A percentile compares a stretch with the other conserved stretches of the same genome.
These are phyloP conservation scores for Diaperis boleti DNA, from an alignment of 2,888 invertebrate genomes.

Conservation along the genomic window DNA sequence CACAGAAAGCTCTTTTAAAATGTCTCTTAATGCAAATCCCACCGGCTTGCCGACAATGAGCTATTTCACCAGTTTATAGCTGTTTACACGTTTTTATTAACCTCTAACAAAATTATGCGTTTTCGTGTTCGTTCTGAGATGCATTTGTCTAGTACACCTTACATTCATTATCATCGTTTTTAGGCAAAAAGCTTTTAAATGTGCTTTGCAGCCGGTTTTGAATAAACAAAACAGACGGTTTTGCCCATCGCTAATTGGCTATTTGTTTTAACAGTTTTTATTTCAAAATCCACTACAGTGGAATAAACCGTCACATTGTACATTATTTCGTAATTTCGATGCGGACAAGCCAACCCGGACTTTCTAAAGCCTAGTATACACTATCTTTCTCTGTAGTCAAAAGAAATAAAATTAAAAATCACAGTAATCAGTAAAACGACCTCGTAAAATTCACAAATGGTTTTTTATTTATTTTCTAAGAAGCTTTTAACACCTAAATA, in stretches of 20 bases:
- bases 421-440: no score
- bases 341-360: neutral
- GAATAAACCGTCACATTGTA: neutral
- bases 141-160: conserved; percentile 16
- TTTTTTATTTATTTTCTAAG: no score
- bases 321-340: neutral
- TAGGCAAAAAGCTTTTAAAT: conserved; percentile 36
- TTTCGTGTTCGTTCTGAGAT: conserved; percentile 16
- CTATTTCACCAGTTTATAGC: neutral
- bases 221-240: conserved; percentile 25
- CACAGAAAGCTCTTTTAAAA: conserved; percentile 4
- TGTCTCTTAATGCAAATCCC: conserved; percentile 3
- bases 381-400: no score
- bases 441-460: no score
- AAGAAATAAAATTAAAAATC: no score
- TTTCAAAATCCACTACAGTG: conserved; percentile 11
- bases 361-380: neutral
- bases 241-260: conserved; percentile 19
- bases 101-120: conserved; percentile 11
- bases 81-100: conserved; percentile 17
- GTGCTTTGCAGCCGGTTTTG: conserved; percentile 26
- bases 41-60: neutral
- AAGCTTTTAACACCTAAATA: conserved; percentile 7
- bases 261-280: conserved; percentile 19
- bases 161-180: conserved; percentile 26